These are phyloP conservation scores for Mylabris phalerata DNA, from an alignment of 1,140 invertebrate genomes.

Conservation along the genomic window DNA sequence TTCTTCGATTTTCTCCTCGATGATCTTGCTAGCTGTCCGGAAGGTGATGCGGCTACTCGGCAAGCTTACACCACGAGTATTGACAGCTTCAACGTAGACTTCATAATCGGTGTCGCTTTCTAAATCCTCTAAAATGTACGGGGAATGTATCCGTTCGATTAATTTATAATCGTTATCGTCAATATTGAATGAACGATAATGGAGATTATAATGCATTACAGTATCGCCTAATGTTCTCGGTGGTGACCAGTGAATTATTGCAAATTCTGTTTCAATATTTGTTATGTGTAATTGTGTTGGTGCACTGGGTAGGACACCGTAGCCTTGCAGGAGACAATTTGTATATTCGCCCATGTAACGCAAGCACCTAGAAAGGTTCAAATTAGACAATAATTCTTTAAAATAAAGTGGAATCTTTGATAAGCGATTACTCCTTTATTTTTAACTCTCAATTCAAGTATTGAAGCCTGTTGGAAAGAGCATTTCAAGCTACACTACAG, in stretches of 20 bases:
- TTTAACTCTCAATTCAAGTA: no score
- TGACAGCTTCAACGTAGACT: conserved; percentile 73
- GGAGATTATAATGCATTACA: conserved; percentile 61
- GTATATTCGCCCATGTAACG: conserved; percentile 72
- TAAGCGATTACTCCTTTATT: no score
- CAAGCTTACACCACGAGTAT: conserved; percentile 68
- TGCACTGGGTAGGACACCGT: conserved; percentile 68
- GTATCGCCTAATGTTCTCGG: conserved; percentile 64
- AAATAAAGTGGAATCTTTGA: neutral
- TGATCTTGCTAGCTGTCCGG: conserved; percentile 57
- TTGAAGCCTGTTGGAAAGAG: no score
- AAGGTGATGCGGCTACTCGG: conserved; percentile 68
- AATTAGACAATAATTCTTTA: no score
- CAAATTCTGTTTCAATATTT: conserved; percentile 65
- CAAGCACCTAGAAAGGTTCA: conserved; percentile 53
- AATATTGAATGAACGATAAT: conserved; percentile 46
- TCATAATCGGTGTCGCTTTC: conserved; percentile 70
- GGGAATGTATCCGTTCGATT: conserved; percentile 49
- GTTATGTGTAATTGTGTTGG: conserved; percentile 61
- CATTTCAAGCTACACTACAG: no score
- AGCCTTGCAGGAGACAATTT: conserved; percentile 74
- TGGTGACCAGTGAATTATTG: conserved; percentile 70
- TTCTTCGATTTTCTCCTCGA: conserved; percentile 51
- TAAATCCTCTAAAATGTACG: conserved; percentile 67
- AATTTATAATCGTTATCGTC: conserved; percentile 40